These are phyloP conservation scores for Daphoenositta chrysoptera DNA, from an alignment of 2,113 vertebrate genomes.

Conservation along the genomic window DNA sequence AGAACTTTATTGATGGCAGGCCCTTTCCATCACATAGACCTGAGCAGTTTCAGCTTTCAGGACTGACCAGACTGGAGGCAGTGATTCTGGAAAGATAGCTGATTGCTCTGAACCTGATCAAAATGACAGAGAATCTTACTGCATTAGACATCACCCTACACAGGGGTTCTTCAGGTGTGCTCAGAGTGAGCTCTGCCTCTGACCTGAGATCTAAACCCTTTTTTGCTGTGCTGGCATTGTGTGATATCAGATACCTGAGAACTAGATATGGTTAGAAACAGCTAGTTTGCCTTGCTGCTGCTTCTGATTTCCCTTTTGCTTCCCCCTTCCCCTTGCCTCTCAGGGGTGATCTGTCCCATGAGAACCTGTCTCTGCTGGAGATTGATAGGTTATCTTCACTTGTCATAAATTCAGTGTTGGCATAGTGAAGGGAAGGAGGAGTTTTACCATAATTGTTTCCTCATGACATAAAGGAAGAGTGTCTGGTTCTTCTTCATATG, in stretches of 20 bases:
- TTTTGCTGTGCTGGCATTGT: background rate
- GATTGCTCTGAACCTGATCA: background rate
- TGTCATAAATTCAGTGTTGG: background rate
- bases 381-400: background rate
- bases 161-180: background rate
- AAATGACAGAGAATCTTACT: background rate
- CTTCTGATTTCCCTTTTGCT: constrained; percentile 2
- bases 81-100: background rate
- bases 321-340: background rate
- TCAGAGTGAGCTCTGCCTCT: background rate
- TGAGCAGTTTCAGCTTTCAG: background rate
- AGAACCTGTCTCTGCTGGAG: background rate
- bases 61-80: background rate
- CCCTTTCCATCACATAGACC: background rate
- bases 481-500: background rate
- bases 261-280: background rate
- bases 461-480: background rate
- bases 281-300: background rate
- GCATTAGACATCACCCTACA: background rate
- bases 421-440: background rate
- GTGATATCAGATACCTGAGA: background rate
- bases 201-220: background rate
- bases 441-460: background rate
- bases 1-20: background rate
- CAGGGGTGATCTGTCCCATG: background rate